These are phyloP conservation scores for Coreoperca whiteheadi DNA, from an alignment of 2,113 vertebrate genomes.

Conservation along the genomic window DNA sequence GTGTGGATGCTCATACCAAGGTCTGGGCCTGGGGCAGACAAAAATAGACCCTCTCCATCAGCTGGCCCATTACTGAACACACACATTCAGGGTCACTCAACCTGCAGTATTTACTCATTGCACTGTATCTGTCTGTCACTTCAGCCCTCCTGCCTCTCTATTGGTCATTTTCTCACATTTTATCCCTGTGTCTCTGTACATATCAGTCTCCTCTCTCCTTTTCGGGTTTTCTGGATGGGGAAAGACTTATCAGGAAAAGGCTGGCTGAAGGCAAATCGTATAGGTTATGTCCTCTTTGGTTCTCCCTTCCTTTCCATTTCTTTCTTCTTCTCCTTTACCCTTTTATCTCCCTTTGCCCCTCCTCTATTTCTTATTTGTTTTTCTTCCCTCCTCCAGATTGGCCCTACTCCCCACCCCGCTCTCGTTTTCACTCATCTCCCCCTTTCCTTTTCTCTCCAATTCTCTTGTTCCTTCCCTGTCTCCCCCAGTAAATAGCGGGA, in stretches of 20 bases:
- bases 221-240: background rate
- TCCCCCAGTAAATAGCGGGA: conserved; percentile 18
- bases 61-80: conserved; percentile 50
- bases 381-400: background rate
- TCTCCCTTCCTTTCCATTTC: background rate
- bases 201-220: background rate
- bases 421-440: background rate
- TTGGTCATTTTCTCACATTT: background rate
- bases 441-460: conserved; percentile 5
- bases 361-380: background rate
- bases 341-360: background rate
- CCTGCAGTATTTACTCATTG: conserved; percentile 39
- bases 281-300: background rate
- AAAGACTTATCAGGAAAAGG: background rate
- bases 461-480: conserved; percentile 4
- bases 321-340: background rate
- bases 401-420: background rate
- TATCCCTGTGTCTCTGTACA: background rate
- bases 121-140: conserved; percentile 15
- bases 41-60: conserved; percentile 59
- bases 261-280: background rate
- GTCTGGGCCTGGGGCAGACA: conserved; percentile 29
- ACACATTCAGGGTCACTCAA: conserved; percentile 44
- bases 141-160: background rate
- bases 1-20: conserved; percentile 37